Conservation (phyloP, 2,888 invertebrate species). For the Agrochola lychnidis region DNA sequence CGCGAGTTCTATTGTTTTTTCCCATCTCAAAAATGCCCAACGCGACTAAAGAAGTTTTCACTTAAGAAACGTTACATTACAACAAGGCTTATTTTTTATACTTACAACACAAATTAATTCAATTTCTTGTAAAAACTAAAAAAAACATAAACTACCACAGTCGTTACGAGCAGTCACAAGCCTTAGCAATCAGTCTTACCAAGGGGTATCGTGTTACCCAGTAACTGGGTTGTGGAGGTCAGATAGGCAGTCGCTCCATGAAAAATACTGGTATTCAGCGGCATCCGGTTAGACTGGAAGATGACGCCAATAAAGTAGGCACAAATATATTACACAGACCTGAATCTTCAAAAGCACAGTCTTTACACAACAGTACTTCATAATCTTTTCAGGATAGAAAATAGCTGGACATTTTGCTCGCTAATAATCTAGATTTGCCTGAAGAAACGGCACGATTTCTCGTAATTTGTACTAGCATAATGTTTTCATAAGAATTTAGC, state of each 20-base stretch:
- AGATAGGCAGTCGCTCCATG: neutral
- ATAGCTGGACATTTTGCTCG: slow-evolving; percentile 2
- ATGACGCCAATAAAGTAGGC: neutral
- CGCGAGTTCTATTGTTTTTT: no score
- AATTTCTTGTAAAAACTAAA: neutral
- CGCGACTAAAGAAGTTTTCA: no score
- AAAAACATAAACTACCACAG: neutral
- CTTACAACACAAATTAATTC: neutral
- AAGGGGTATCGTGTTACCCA: neutral
- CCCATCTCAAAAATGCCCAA: no score
- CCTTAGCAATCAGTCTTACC: neutral
- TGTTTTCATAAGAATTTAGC: slow-evolving; percentile 40
- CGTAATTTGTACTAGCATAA: slow-evolving; percentile 26
- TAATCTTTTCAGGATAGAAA: slow-evolving; percentile 23
- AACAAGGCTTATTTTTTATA: neutral
- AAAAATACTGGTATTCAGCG: neutral
- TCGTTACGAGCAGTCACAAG: neutral
- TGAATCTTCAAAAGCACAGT: neutral
- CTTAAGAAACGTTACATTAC: no score
- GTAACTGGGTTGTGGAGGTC: neutral
- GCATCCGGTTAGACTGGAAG: neutral
- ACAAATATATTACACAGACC: neutral
- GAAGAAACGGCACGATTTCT: slow-evolving; percentile 49
- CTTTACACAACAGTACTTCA: neutral
- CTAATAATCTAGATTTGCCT: slow-evolving; percentile 42